phyloP scores from a whole-genome alignment of 2,888 invertebrate genomes.

The Trileptium ribeirensis region DNA sequence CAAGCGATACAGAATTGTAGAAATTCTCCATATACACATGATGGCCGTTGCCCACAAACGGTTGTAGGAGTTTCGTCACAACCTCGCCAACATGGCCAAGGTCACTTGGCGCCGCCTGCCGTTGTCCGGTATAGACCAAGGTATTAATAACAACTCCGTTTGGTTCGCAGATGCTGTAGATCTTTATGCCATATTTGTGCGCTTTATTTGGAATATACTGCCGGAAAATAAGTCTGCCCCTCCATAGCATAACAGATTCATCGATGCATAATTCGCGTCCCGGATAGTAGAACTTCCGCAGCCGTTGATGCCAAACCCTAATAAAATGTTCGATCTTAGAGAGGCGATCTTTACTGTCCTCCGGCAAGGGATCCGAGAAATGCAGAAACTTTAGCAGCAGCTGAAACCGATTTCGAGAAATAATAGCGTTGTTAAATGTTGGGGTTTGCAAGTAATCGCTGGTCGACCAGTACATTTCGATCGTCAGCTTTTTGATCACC shows the following conservation, averaged over 20 bases:
- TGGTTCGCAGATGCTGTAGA: not conserved
- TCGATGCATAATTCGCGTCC: constrained; percentile 4
- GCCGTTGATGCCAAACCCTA: too few relatives aligned
- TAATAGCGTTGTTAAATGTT: not conserved
- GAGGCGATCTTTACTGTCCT: not conserved
- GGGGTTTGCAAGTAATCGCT: not conserved
- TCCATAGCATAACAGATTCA: constrained; percentile 13
- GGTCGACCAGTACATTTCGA: not conserved
- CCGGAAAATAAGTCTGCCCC: constrained; percentile 8
- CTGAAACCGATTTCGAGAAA: not conserved
- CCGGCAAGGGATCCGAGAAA: too few relatives aligned
- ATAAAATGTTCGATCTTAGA: not conserved
- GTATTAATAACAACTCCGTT: constrained; percentile 4
- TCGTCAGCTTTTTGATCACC: not conserved
- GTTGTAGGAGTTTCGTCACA: not conserved
- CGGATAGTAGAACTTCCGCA: too few relatives aligned
- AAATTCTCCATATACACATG: constrained; percentile 10
- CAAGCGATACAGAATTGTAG: constrained; percentile 1
- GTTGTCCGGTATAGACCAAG: not conserved
- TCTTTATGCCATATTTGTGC: constrained; percentile 13
- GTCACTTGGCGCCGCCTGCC: not conserved
- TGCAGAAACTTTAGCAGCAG: not conserved
- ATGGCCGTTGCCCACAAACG: not conserved
- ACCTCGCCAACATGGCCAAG: not conserved
- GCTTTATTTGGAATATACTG: constrained; percentile 7